phyloP scores from a whole-genome alignment of 2,888 invertebrate species.

The Dromius quadrimaculatus region DNA sequence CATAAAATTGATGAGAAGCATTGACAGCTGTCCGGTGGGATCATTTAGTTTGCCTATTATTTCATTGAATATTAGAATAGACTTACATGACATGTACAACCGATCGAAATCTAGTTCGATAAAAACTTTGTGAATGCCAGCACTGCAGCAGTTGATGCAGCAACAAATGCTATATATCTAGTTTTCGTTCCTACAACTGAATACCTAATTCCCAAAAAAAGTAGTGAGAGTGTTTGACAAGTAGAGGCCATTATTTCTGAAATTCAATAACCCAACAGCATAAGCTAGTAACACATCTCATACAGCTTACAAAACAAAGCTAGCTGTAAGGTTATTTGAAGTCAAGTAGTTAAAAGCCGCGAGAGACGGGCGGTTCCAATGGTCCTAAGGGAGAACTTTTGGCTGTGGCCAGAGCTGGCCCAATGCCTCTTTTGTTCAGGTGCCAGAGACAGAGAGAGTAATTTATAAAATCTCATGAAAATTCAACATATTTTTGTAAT shows the following conservation, averaged over 20 bases:
- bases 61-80: too few species aligned
- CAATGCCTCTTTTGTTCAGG: slow-evolving; percentile 3
- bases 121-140: too few species aligned
- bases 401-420: background rate
- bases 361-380: slow-evolving; percentile 63
- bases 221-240: slow-evolving; percentile 26
- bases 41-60: too few species aligned
- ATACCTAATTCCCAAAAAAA: too few species aligned
- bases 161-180: too few species aligned
- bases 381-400: slow-evolving; percentile 59
- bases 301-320: slow-evolving; percentile 19
- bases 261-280: slow-evolving; percentile 21
- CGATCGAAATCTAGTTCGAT: too few species aligned
- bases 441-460: background rate
- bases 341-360: slow-evolving; percentile 66
- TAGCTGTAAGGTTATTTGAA: slow-evolving; percentile 17
- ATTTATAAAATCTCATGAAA: background rate
- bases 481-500: too few species aligned
- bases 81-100: too few species aligned
- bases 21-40: too few species aligned
- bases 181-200: too few species aligned
- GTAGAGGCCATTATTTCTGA: slow-evolving; percentile 23
- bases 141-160: too few species aligned
- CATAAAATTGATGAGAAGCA: too few species aligned
- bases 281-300: slow-evolving; percentile 25